Base-by-base conservation (phyloP, 1,140 invertebrate genomes). In the Eufriesea mexicana region DNA sequence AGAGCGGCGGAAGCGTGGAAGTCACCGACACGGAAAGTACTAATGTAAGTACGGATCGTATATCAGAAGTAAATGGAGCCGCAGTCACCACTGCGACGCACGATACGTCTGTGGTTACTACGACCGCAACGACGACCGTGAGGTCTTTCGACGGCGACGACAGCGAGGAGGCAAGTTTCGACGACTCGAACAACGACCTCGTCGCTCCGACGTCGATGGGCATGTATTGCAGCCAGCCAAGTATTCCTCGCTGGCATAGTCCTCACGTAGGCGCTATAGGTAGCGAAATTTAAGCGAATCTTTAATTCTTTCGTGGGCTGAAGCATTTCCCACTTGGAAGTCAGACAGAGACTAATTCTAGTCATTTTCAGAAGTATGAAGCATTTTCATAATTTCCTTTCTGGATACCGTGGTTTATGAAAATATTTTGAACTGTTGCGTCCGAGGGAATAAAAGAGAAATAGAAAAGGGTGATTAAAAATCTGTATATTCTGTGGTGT, bases 201-300 rank as follows among this genome's bases (percentile, higher is more conserved):
- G 87, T 85, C 67, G 73, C 80, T 1, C 25, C 67, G 35, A 72
- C 78, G 75, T 54, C 79, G 57, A 83, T 86, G 12, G 76, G 81
- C 57, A 57, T 80, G 28, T 85, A 84, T 49, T 83, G 79, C 64
- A 83, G 80, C 49, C 89, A 84, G 57, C 86, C 79, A 45, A 75
- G 62, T 45, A 72, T 86, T n/a, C 91, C 93, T 57, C 89, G 89
- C 35, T 94, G 94, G 94, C 94, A 94, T 84, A 94, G 92, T 86
- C 94, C 93, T 8, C 94, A 94, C 81, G 91, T 91, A 49, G 89
- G 86, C 75, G 90, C 90, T 49, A 91, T 94, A 91, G 92, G 91
- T 91, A 92, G 93, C 84, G 93, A 94, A 91, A 94, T 93, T 91
- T 93, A 86, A 89, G 55, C 72, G 70, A 61, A 66, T 84, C 66